These are phyloP conservation scores for Lacerta agilis DNA, from an alignment of 2,797 vertebrate genomes.

Conservation along the genomic window DNA sequence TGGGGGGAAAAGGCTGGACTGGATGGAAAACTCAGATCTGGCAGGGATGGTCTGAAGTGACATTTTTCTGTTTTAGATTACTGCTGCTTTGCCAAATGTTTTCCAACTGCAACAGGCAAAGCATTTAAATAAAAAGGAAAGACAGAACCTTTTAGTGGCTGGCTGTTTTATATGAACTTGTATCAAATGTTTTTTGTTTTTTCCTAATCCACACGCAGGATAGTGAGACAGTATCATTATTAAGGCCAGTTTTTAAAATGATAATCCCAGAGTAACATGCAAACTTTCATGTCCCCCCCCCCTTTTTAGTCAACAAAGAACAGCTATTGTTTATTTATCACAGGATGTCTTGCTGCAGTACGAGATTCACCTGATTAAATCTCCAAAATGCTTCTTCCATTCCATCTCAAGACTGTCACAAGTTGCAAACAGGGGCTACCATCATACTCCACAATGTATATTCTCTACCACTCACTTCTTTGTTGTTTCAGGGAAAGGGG, in stretches of 20 bases:
- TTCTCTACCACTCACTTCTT: neutral
- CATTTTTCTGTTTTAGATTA: neutral
- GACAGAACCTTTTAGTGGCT: neutral
- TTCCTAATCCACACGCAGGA: neutral
- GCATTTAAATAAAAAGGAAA: neutral
- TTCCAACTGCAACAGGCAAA: neutral
- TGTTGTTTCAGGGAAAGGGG: neutral
- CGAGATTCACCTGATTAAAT: neutral
- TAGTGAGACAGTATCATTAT: neutral
- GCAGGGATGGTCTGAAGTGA: neutral
- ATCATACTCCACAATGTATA: neutral
- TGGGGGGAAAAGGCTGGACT: neutral
- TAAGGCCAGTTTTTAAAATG: neutral
- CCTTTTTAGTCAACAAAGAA: neutral
- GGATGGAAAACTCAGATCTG: neutral
- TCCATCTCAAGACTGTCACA: no score
- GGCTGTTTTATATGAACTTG: no score
- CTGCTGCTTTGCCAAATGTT: neutral
- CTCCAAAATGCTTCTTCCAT: neutral
- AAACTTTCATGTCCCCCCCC: neutral
- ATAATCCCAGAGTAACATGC: neutral
- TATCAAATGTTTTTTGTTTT: no score
- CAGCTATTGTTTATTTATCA: neutral
- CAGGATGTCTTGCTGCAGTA: neutral
- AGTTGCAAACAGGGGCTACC: neutral